phyloP scores from a whole-genome alignment of 2,888 invertebrate genomes.

The Cryptus viduatorius region DNA sequence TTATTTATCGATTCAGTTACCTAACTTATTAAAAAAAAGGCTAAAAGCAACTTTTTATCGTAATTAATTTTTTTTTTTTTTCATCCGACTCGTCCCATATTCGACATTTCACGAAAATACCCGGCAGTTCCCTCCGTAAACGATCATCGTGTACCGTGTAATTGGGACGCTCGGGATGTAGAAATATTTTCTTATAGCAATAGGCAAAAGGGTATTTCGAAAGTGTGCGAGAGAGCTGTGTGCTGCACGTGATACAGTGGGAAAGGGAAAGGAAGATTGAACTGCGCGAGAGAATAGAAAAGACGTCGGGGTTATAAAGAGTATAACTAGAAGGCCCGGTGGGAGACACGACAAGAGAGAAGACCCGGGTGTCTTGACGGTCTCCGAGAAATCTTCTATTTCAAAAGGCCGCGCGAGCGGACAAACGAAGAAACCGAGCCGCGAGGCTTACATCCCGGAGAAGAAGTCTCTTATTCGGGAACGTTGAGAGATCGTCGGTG shows the following conservation, averaged over 20 bases:
- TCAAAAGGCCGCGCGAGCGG: conserved; percentile 38
- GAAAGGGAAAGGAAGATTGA: conserved; percentile 41
- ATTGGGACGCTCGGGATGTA: conserved; percentile 1
- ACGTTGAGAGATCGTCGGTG: conserved; percentile 24
- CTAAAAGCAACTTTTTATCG: too few species aligned
- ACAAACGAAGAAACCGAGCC: conserved; percentile 32
- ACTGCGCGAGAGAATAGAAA: conserved; percentile 48
- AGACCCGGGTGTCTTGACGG: conserved; percentile 22
- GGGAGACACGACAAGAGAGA: conserved; percentile 19
- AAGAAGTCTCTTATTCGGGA: conserved; percentile 48
- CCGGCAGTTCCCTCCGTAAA: not conserved
- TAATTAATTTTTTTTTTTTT: too few species aligned
- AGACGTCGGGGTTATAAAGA: conserved; percentile 7
- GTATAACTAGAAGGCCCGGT: conserved; percentile 4
- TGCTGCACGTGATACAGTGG: conserved; percentile 1
- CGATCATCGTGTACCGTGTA: not conserved
- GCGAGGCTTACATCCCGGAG: conserved; percentile 16
- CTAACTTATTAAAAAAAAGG: too few species aligned
- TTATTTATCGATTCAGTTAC: too few species aligned
- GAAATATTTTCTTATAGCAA: not conserved
- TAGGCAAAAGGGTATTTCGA: conserved; percentile 23
- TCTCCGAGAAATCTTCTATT: conserved; percentile 54
- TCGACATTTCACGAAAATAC: not conserved
- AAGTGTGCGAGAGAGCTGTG: conserved; percentile 19
- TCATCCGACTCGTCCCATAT: not conserved